phyloP scores from a whole-genome alignment of 2,888 invertebrate species.

The Trimorus sp. region DNA sequence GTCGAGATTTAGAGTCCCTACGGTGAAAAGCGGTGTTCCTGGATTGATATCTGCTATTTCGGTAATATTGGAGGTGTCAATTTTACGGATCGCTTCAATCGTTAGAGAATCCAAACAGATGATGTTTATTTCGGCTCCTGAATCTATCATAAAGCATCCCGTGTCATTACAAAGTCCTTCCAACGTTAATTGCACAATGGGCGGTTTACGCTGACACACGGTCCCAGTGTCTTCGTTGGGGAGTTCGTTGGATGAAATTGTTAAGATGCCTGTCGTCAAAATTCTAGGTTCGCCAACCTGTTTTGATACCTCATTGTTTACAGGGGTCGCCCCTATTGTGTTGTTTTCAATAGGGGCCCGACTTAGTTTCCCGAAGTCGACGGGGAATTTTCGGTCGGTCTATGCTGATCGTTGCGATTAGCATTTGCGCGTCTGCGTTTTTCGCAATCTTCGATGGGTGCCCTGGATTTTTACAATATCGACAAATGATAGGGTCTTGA shows the following conservation, averaged over 20 bases:
- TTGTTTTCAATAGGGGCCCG: constrained; percentile 8
- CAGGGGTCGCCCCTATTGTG: constrained; percentile 14
- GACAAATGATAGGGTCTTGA: neutral
- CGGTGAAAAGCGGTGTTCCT: neutral
- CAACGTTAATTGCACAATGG: neutral
- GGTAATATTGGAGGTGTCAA: neutral
- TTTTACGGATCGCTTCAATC: neutral
- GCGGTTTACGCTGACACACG: neutral
- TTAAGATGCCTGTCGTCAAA: neutral
- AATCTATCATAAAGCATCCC: constrained; percentile 18
- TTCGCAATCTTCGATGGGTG: constrained; percentile 20
- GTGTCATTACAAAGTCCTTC: neutral
- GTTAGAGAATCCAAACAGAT: constrained; percentile 8
- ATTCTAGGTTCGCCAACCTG: neutral
- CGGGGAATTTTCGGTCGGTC: no score
- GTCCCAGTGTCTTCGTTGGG: neutral
- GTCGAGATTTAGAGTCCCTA: constrained; percentile 4
- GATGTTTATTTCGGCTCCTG: constrained; percentile 18
- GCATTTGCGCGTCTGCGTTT: neutral
- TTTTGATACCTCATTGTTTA: neutral
- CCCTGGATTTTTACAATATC: neutral
- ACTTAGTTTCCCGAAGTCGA: constrained; percentile 20
- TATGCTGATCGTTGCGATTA: neutral
- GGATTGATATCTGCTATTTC: neutral
- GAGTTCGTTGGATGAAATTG: neutral